Conservation (phyloP, 2,797 vertebrate species). For the Intellagama lesueurii region DNA sequence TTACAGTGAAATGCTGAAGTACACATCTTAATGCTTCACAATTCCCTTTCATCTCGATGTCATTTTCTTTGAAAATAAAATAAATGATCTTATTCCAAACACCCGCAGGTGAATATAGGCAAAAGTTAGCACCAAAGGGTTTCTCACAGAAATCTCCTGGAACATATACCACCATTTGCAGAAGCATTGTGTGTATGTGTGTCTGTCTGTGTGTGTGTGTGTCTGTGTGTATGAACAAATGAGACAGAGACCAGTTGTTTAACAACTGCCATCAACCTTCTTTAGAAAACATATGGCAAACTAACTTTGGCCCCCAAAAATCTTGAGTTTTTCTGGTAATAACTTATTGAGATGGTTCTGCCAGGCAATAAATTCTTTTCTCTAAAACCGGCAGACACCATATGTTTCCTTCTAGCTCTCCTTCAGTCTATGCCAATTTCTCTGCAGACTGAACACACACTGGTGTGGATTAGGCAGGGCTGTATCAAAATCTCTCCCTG, state of each 20-base stretch:
- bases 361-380: constrained; percentile 65
- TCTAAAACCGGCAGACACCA: constrained; percentile 67
- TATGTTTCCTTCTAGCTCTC: constrained; percentile 60
- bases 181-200: constrained; percentile 49
- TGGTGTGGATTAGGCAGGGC: neutral
- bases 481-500: neutral
- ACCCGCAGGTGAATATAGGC: constrained; percentile 53
- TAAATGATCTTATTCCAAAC: constrained; percentile 57
- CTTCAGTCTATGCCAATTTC: constrained; percentile 58
- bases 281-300: constrained; percentile 30
- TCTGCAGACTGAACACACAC: constrained; percentile 62
- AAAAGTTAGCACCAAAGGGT: constrained; percentile 58
- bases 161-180: constrained; percentile 19
- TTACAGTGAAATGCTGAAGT: constrained; percentile 60
- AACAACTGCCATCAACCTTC: constrained; percentile 62
- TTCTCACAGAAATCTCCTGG: constrained; percentile 46
- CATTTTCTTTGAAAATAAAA: constrained; percentile 55
- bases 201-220: neutral
- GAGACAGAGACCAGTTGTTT: constrained; percentile 49
- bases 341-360: constrained; percentile 62
- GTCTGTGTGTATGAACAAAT: too few relatives aligned
- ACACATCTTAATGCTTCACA: constrained; percentile 51
- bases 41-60: constrained; percentile 56
- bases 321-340: constrained; percentile 41
- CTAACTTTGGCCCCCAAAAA: constrained; percentile 42